Evolutionary conservation across 2,113 vertebrate genomes (phyloP), one percentile per base, ranked within the genome.

Genomic region (Tretioscincus oriximinensis): DNA sequence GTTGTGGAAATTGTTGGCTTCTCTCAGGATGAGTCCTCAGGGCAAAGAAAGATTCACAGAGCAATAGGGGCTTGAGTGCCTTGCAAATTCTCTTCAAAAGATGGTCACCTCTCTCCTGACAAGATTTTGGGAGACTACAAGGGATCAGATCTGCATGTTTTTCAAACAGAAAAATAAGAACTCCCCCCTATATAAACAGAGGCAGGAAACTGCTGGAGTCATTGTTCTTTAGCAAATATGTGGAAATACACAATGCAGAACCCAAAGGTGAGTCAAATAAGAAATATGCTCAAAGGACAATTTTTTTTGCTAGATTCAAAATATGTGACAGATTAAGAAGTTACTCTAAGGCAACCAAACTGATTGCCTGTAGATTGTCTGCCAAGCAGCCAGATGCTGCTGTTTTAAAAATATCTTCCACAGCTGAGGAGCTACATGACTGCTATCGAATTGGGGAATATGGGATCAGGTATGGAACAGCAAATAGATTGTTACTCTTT

Each of bases 371-470:
- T 83, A 83, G 88, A 94, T 91, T 91, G 92, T 91, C 92, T 95
- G 95, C 95, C 95, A 95, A 95, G 88, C 91, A 94, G 92, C 94
- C 95, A 96, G 95, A 96, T 96, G 95, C 95, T 93, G 89, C 87
- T 92, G 92, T 93, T 96, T 93, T 94, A 95, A 95, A 95, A 95
- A 95, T 95, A 95, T 94, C 95, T 95, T 95, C 92, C 84, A 21
- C 92, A 93, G 93, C 94, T 92, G 94, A 93, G 95, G 94, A 93
- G 93, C 94, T 94, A 90, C 92, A 94, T 89, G 91, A 90, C 91
- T 93, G 92, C 90, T 85, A 49, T 91, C 93, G 89, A 87, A 92
- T 82, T 86, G 87, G 91, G 84, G 89, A 86, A 90, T 84, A 77
- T 86, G 90, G 82, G 86, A 86, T 90, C 78, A 70, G 0, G 68